Evolutionary conservation across 2,888 invertebrate species (phyloP).

Genomic region (Hypsopygia costalis): DNA sequence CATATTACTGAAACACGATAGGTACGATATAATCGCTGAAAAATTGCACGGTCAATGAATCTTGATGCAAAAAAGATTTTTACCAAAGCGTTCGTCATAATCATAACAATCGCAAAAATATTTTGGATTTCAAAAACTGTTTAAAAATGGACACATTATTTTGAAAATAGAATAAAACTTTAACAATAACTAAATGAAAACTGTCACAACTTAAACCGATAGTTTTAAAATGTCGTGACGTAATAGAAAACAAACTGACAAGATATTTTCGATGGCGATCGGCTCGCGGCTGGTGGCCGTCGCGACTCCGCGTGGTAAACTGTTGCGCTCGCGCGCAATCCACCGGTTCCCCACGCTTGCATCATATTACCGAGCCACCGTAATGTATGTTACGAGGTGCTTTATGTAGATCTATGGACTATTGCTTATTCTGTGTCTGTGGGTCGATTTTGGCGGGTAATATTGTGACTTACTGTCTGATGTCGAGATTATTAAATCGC

Average conservation of each 20-base stretch:
- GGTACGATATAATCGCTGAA: slow-evolving; percentile 23
- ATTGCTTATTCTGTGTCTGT: too few relatives aligned
- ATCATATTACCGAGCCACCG: slow-evolving; percentile 47
- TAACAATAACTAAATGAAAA: neutral
- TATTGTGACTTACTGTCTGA: slow-evolving; percentile 5
- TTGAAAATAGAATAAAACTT: neutral
- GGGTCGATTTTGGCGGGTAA: slow-evolving; percentile 38
- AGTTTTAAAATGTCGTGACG: slow-evolving; percentile 12
- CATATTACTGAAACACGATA: slow-evolving; percentile 24
- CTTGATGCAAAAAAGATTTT: neutral
- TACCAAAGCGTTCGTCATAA: too few relatives aligned
- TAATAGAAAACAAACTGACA: slow-evolving; percentile 30
- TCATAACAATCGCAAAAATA: too few relatives aligned
- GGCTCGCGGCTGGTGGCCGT: slow-evolving; percentile 60
- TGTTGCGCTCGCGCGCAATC: slow-evolving; percentile 44
- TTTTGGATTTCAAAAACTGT: too few relatives aligned
- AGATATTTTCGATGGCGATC: slow-evolving; percentile 24
- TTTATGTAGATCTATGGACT: slow-evolving; percentile 60
- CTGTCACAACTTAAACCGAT: neutral
- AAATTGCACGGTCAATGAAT: slow-evolving; percentile 12
- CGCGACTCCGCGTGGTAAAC: slow-evolving; percentile 61
- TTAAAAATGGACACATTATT: neutral
- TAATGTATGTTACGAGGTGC: slow-evolving; percentile 61
- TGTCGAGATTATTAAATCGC: neutral
- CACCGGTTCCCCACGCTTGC: slow-evolving; percentile 38